These are phyloP conservation scores for Campoletis sonorensis DNA, from an alignment of 1,140 invertebrate genomes.

Conservation along the genomic window DNA sequence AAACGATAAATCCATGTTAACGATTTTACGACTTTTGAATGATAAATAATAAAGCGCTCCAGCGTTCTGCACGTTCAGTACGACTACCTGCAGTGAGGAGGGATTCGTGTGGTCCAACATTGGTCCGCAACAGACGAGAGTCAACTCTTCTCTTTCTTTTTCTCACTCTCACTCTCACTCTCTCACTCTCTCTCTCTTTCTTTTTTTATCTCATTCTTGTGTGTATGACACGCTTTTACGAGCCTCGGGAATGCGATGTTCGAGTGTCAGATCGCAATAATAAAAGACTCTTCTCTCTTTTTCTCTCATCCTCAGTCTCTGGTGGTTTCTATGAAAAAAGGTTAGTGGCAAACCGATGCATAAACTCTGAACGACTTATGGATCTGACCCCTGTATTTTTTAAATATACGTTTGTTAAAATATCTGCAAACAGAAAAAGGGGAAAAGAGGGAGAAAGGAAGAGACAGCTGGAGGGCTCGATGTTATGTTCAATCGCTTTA, in stretches of 20 bases:
- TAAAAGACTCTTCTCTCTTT: conserved; percentile 51
- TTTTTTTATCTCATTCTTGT: conserved; percentile 32
- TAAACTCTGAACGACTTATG: conserved; percentile 65
- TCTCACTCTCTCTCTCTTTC: background rate
- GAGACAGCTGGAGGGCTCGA: background rate
- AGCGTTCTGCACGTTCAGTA: conserved; percentile 30
- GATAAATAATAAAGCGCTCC: conserved; percentile 66
- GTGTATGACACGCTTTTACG: conserved; percentile 58
- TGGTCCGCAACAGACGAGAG: background rate
- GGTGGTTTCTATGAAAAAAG: background rate
- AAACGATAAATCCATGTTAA: conserved; percentile 64
- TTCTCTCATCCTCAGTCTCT: background rate
- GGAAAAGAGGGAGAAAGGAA: background rate
- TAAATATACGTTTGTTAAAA: background rate
- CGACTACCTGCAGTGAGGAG: conserved; percentile 45
- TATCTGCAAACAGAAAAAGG: background rate
- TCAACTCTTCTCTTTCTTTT: conserved; percentile 10
- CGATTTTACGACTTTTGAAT: conserved; percentile 63
- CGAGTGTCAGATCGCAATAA: conserved; percentile 63
- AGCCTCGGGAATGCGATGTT: conserved; percentile 53
- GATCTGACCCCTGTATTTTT: conserved; percentile 4
- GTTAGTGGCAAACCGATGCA: conserved; percentile 48
- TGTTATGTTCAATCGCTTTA: conserved; percentile 56
- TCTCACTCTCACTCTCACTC: background rate
- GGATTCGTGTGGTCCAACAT: conserved; percentile 31